Evolutionary conservation across 2,888 invertebrate genomes (phyloP), one percentile per base, ranked within the genome.

Genomic region (Cephus pygmeus): DNA sequence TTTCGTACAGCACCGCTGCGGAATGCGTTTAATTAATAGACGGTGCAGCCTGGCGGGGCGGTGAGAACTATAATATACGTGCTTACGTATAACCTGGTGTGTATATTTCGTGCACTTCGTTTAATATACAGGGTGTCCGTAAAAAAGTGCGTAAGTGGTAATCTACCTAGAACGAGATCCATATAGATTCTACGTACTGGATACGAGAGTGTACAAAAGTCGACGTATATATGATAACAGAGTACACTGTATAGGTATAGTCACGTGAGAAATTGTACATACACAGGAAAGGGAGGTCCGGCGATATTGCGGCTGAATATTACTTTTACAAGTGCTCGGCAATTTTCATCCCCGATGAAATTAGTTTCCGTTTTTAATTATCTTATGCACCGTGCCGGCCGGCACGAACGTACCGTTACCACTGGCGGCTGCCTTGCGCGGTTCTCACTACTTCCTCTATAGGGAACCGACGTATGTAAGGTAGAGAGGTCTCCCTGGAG

Each of bases 301-400:
- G 68, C 75, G 75, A 75, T 75, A 56, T 75, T 75, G 68, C 75
- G 81, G 83, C 82, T 78, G 82, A 80, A 82, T 84, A 84, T 84
- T 83, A 83, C 83, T 82, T 81, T 82, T 77, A 77, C 82, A 81
- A 83, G 82, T 82, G 81, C 80, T 68, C 69, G 71, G 79, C 79
- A 80, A 79, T 80, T 81, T 80, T 81, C 82, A 80, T 81, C 79
- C 73, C 75, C 82, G 83, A 82, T 80, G 81, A 83, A 84, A 86
- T 86, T 86, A 86, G 83, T 85, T 85, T 85, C 80, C 84, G 82
- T 83, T 86, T 86, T 86, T 86, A 85, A 85, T 86, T 85, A 85
- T 81, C 80, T 78, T 34, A 33, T 69, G 31, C 69, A 12, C 69
- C 69, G 30, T 33, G 31, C 30, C 69, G 33, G 30, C 69, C 33